phyloP scores from a whole-genome alignment of 2,888 invertebrate genomes.

The Torymus aiolomorphi region DNA sequence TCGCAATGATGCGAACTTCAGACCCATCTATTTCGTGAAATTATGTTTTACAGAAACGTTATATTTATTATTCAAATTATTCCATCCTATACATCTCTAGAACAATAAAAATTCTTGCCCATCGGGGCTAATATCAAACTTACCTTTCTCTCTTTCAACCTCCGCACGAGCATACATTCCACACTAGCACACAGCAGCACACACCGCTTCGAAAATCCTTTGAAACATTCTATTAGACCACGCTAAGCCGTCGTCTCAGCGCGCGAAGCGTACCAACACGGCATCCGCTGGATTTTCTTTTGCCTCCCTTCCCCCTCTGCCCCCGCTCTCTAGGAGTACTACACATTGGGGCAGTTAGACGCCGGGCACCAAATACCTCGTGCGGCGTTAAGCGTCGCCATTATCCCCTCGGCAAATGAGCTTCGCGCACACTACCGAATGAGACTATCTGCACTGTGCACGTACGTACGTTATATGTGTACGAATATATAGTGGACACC shows the following conservation, averaged over 20 bases:
- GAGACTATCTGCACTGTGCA: constrained; percentile 29
- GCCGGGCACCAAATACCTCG: constrained; percentile 8
- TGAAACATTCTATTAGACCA: background rate
- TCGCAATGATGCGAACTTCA: too few relatives aligned
- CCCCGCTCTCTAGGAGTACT: background rate
- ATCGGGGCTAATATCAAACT: too few relatives aligned
- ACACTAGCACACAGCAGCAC: background rate
- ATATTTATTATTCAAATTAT: too few relatives aligned
- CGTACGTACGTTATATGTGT: background rate
- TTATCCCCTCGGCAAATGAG: constrained; percentile 38
- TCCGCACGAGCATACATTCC: too few relatives aligned
- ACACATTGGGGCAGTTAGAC: constrained; percentile 3
- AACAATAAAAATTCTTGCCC: too few relatives aligned
- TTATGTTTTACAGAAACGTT: too few relatives aligned
- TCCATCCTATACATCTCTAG: too few relatives aligned
- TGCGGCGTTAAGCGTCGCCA: constrained; percentile 19
- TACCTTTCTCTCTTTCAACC: too few relatives aligned
- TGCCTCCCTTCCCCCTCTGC: too few relatives aligned
- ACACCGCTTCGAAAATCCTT: background rate
- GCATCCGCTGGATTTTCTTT: too few relatives aligned
- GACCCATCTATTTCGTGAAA: too few relatives aligned
- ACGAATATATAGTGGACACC: background rate
- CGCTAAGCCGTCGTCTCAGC: background rate
- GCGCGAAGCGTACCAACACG: background rate
- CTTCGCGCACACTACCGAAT: constrained; percentile 3